A percentile compares a stretch with the other conserved stretches of the same genome.
These are phyloP conservation scores for Phocides pigmalion DNA, from an alignment of 1,140 invertebrate genomes.

Conservation along the genomic window DNA sequence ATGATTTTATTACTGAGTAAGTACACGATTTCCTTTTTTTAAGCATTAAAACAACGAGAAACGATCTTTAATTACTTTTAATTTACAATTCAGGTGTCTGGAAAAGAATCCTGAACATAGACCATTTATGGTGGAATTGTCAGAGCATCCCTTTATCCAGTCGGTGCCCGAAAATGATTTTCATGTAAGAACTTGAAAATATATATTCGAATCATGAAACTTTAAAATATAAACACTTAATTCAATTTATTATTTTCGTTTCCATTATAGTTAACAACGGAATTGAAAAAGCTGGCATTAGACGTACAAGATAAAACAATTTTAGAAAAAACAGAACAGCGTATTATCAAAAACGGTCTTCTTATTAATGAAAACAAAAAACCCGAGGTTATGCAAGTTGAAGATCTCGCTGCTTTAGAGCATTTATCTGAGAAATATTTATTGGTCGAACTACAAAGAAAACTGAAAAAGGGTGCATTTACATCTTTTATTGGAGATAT, in stretches of 20 bases:
- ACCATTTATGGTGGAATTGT: conserved; percentile 92
- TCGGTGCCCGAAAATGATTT: conserved; percentile 90
- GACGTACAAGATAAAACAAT: conserved; percentile 72
- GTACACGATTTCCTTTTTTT: conserved; percentile 53
- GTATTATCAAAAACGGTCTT: conserved; percentile 87
- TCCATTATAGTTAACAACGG: conserved; percentile 80
- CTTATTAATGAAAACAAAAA: conserved; percentile 80
- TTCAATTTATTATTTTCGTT: conserved; percentile 12
- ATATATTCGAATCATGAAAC: background rate
- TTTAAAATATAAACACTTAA: conserved; percentile 2
- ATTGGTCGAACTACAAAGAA: conserved; percentile 89
- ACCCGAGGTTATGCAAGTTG: conserved; percentile 90
- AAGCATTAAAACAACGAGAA: background rate
- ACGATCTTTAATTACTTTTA: background rate
- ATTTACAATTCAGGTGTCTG: conserved; percentile 87
- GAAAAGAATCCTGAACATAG: conserved; percentile 96
- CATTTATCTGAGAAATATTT: conserved; percentile 91
- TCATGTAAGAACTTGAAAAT: conserved; percentile 83
- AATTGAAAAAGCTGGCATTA: conserved; percentile 85
- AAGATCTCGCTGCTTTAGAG: conserved; percentile 94
- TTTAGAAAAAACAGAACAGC: conserved; percentile 82
- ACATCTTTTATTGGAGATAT: conserved; percentile 96
- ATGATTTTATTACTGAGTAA: conserved; percentile 93
- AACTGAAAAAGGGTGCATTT: conserved; percentile 88
- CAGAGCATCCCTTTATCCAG: conserved; percentile 94